These are phyloP conservation scores for Agraylea sexmaculata DNA, from an alignment of 1,140 invertebrate species.

Conservation along the genomic window DNA sequence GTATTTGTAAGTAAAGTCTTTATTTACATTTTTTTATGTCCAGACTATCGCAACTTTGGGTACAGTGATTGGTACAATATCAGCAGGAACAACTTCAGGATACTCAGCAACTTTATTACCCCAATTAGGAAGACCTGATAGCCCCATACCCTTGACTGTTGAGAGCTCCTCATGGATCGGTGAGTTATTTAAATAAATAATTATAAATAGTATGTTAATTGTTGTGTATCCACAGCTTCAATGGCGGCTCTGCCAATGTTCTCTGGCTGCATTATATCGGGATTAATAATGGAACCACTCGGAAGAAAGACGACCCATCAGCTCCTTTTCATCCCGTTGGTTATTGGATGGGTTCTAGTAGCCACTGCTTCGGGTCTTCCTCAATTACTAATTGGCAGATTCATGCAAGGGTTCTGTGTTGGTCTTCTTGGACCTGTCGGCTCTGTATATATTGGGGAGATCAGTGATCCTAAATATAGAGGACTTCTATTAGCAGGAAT, in stretches of 20 bases:
- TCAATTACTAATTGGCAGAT: constrained; percentile 49
- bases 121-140: constrained; percentile 37
- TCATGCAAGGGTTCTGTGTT: constrained; percentile 50
- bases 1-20: constrained; percentile 1
- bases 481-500: constrained; percentile 44
- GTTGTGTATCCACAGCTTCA: constrained; percentile 33
- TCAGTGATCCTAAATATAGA: constrained; percentile 41
- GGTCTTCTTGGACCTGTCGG: constrained; percentile 39
- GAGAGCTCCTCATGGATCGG: constrained; percentile 51
- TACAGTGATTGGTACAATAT: constrained; percentile 41
- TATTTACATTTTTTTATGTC: constrained; percentile 21
- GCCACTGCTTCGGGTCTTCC: constrained; percentile 36
- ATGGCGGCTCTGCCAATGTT: constrained; percentile 47
- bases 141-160: constrained; percentile 31
- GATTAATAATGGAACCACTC: constrained; percentile 50
- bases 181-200: constrained; percentile 22
- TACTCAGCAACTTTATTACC: constrained; percentile 52
- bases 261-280: constrained; percentile 44
- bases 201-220: not conserved
- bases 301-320: constrained; percentile 52
- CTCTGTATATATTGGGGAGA: constrained; percentile 47
- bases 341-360: constrained; percentile 56
- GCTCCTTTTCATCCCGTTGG: constrained; percentile 46
- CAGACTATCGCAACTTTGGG: constrained; percentile 41
- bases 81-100: constrained; percentile 44